A percentile compares a stretch with the other conserved stretches of the same genome.
Conservation (phyloP, 2,797 vertebrate species). For the Megalops cyprinoides region DNA sequence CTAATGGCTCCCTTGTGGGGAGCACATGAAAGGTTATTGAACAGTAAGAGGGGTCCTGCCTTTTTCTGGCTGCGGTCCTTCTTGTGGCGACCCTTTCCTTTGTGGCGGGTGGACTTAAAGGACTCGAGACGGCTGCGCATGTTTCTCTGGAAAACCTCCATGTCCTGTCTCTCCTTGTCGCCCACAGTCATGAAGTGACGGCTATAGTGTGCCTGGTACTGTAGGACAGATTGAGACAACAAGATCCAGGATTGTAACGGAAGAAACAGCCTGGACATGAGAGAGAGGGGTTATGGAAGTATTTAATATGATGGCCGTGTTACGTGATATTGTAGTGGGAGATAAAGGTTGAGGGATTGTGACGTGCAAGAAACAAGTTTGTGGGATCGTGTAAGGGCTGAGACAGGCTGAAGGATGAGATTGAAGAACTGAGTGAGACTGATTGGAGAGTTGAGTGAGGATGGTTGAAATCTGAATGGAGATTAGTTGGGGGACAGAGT, state of each 20-base stretch:
- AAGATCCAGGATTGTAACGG: background rate
- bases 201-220: slow-evolving; percentile 96
- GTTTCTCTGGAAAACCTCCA: slow-evolving; percentile 95
- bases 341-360: background rate
- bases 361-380: background rate
- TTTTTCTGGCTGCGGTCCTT: slow-evolving; percentile 88
- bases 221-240: slow-evolving; percentile 36
- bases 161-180: slow-evolving; percentile 89
- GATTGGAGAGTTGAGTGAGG: background rate
- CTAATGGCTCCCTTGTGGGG: background rate
- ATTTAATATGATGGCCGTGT: background rate
- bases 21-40: background rate
- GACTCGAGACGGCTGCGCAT: slow-evolving; percentile 94
- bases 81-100: slow-evolving; percentile 82
- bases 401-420: background rate
- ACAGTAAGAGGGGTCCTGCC: slow-evolving; percentile 63
- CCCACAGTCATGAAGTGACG: slow-evolving; percentile 92
- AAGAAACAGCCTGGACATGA: background rate
- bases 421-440: background rate
- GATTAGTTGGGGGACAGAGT: background rate
- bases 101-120: slow-evolving; percentile 90
- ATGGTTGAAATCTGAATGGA: too few species aligned
- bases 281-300: background rate
- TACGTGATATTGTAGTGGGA: background rate
- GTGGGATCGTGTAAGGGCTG: background rate